A percentile compares a stretch with the other conserved stretches of the same genome.
These are phyloP conservation scores for Cephus nigrinus DNA, from an alignment of 2,888 invertebrate species.

Conservation along the genomic window DNA sequence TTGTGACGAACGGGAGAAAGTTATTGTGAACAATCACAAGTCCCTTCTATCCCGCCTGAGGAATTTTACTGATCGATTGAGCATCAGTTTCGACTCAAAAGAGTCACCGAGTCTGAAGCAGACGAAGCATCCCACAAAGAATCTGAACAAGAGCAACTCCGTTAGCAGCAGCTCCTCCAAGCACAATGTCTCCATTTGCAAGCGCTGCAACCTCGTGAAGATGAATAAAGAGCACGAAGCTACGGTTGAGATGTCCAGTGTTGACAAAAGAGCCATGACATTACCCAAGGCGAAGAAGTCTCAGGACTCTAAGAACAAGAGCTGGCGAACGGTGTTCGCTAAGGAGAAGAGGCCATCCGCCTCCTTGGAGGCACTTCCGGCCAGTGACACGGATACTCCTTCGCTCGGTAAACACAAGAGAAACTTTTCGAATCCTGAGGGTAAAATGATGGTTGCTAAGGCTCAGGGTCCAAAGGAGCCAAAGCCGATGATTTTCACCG, in stretches of 20 bases:
- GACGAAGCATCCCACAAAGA: conserved; percentile 36
- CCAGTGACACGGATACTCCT: conserved; percentile 31
- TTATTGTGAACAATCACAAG: conserved; percentile 60
- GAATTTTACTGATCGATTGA: conserved; percentile 70
- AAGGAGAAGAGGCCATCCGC: conserved; percentile 61
- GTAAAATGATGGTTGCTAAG: conserved; percentile 35
- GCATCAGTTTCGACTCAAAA: conserved; percentile 67
- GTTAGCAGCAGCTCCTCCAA: conserved; percentile 32
- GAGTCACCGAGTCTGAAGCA: conserved; percentile 54
- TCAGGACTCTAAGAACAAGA: conserved; percentile 56
- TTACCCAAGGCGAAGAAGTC: conserved; percentile 58
- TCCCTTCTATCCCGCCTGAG: conserved; percentile 69
- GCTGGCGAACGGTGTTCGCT: conserved; percentile 60
- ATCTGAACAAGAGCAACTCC: conserved; percentile 54
- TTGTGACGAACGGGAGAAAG: conserved; percentile 52
- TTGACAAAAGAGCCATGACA: conserved; percentile 61
- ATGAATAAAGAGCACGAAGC: conserved; percentile 32
- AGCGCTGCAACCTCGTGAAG: conserved; percentile 54
- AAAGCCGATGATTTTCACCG: conserved; percentile 33
- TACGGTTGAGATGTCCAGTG: conserved; percentile 36
- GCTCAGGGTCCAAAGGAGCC: conserved; percentile 12
- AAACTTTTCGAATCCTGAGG: conserved; percentile 59
- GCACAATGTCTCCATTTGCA: conserved; percentile 48
- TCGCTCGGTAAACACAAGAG: conserved; percentile 49
- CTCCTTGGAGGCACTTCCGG: conserved; percentile 56